Percentiles rank a stretch among this genome's conserved stretches.
Conservation (phyloP, 2,888 invertebrate species). For the Euplagia quadripunctaria region DNA sequence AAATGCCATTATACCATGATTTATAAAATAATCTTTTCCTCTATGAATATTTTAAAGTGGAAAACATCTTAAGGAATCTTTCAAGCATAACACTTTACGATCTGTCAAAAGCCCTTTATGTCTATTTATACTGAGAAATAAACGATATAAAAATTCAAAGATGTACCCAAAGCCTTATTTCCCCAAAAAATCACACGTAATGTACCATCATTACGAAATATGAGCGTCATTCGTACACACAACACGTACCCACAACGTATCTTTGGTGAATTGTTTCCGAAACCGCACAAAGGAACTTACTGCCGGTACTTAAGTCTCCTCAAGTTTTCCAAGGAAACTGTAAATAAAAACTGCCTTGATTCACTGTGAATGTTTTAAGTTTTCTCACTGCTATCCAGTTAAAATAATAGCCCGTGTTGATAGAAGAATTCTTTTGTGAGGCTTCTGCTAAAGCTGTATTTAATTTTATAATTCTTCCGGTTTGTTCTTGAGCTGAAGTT, state of each 20-base stretch:
- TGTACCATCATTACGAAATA: slow-evolving; percentile 27
- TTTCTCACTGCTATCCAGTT: slow-evolving; percentile 34
- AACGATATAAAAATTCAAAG: background rate
- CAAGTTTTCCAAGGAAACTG: slow-evolving; percentile 24
- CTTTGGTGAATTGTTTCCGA: slow-evolving; percentile 33
- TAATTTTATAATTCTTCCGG: slow-evolving; percentile 46
- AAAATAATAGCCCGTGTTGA: slow-evolving; percentile 37
- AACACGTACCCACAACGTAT: slow-evolving; percentile 23
- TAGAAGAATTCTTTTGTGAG: slow-evolving; percentile 20
- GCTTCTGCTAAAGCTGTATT: slow-evolving; percentile 34
- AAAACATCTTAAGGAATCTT: background rate
- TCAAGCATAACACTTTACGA: too few relatives aligned
- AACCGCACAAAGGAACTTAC: slow-evolving; percentile 33
- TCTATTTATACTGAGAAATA: background rate
- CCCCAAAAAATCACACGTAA: slow-evolving; percentile 26
- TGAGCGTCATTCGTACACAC: slow-evolving; percentile 18
- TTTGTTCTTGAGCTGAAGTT: slow-evolving; percentile 8
- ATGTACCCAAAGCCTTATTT: background rate
- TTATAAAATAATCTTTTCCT: too few relatives aligned
- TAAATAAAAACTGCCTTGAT: slow-evolving; percentile 49
- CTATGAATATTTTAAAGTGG: background rate
- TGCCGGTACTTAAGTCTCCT: slow-evolving; percentile 27
- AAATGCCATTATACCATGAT: too few relatives aligned
- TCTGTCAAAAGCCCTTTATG: background rate
- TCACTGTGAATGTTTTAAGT: slow-evolving; percentile 45